Evolutionary conservation across 2,113 vertebrate species (phyloP), one percentile per base, ranked within the genome.

Genomic region (Condylura cristata): DNA sequence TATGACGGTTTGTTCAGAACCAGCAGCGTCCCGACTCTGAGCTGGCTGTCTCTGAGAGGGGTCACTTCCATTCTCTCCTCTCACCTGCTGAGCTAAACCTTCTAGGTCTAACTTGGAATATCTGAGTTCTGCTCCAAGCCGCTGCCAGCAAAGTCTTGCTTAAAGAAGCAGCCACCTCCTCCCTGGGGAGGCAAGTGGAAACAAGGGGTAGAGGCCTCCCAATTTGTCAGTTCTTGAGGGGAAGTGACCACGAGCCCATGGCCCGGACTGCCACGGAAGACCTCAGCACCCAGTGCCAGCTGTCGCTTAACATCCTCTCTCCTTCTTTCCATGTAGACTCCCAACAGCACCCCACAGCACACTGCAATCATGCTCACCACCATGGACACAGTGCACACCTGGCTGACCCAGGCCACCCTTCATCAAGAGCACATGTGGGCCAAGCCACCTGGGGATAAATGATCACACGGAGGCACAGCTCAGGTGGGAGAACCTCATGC

Each of bases 401-500:
- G 60, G 24, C 14, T 26, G 37, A 61, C 44, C 8, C 2, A 51
- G 34, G 71, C 11, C 26, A 24, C 79, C 8, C 63, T 60, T 9
- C n/a, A 7, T 39, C n/a, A 41, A 0, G 2, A 13, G 9, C 28
- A 30, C 5, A 8, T 8, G 66, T 58, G 39, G 14, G 30, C 85
- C 28, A 8, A n/a, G 80, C 56, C 68, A 11, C 39, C 26, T 24
- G 12, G 46, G 18, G 58, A 78, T 18, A 41, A 39, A 26, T 39
- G 16, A 60, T 4, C 41, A 24, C 53, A 11, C 44, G 4, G 39
- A 44, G 37, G 44, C 3, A 13, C 56, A 6, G 12, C 12, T 56
- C 65, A 6, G 1, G 0, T 0, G 3, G 37, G 22, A 26, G 44
- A 60, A 68, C 48, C n/a, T 22, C 0, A 0, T 37, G 61, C 24